Evolutionary conservation across 2,797 vertebrate genomes (phyloP).

Genomic region (Buphagus erythrorhynchus): DNA sequence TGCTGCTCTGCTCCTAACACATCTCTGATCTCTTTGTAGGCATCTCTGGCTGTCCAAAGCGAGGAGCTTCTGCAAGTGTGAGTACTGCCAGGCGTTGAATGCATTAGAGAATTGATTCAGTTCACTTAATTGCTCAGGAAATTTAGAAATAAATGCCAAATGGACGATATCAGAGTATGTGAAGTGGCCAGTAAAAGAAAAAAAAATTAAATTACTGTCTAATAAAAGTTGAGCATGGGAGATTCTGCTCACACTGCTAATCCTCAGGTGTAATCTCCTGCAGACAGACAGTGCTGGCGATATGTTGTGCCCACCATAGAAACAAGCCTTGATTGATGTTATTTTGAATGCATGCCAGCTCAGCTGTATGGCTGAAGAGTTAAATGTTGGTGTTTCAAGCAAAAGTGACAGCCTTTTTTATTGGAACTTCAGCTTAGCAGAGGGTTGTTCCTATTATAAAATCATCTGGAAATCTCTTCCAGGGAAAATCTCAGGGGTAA

Average conservation of each 20-base stretch:
- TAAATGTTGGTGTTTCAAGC: neutral
- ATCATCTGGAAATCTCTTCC: neutral
- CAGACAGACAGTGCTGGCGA: neutral
- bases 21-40: conserved; percentile 68
- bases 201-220: neutral
- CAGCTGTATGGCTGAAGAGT: neutral
- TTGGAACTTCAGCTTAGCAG: neutral
- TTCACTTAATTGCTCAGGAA: neutral
- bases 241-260: neutral
- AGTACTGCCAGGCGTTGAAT: conserved; percentile 59
- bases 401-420: neutral
- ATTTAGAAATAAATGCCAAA: neutral
- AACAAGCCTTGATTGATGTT: neutral
- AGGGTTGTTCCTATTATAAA: neutral
- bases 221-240: neutral
- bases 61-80: conserved; percentile 80
- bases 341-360: neutral
- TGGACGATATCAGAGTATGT: neutral
- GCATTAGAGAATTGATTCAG: neutral
- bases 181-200: neutral
- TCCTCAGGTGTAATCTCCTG: neutral
- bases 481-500: neutral
- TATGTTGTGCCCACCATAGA: neutral
- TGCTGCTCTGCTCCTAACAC: neutral
- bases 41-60: conserved; percentile 65